Evolutionary conservation across 2,113 vertebrate genomes (phyloP), one percentile per base, ranked within the genome.

Genomic region (Pipa parva): DNA sequence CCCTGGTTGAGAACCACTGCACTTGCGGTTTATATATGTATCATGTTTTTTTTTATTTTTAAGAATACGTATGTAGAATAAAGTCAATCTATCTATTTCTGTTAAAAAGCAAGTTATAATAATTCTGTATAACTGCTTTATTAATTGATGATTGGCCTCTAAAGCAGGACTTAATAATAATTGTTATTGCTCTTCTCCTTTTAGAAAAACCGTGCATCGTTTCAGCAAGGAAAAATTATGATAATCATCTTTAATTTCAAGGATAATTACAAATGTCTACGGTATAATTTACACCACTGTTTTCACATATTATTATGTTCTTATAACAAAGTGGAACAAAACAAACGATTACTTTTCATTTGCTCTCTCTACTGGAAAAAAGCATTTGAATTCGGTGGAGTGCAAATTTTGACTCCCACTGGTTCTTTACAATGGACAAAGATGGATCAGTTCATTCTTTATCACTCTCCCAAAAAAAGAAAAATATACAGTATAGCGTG

Each of bases 181-280:
- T 50, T 69, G 57, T 31, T 21, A 9, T 45, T 13, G 20, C 60
- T 69, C 33, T 24, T 24, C n/a, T 60, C 55, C 57, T 24, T 69
- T 45, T 13, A 24, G 48, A 52, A 31, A 52, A 69, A 52, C 57
- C 21, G n/a, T 69, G 25, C 31, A 59, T 68, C 33, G 60, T 60
- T 69, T 29, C 65, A 39, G 33, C 33, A 60, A 52, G 57, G 36
- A 69, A 60, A 69, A 69, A 69, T 59, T 52, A 69, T 10, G 6
- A 59, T 49, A 29, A 68, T 68, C 64, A 68, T 68, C 56, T 59
- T 68, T 68, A 68, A 68, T 68, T 68, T 59, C 56, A 68, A 59
- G 64, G 45, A 68, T 68, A 60, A 69, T 69, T 69, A 69, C 57
- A 69, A 60, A 69, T 60, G 57, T 69, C 48, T 36, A 56, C 60